These are phyloP conservation scores for Etia nguti DNA, from an alignment of 2,113 vertebrate species.

Conservation along the genomic window DNA sequence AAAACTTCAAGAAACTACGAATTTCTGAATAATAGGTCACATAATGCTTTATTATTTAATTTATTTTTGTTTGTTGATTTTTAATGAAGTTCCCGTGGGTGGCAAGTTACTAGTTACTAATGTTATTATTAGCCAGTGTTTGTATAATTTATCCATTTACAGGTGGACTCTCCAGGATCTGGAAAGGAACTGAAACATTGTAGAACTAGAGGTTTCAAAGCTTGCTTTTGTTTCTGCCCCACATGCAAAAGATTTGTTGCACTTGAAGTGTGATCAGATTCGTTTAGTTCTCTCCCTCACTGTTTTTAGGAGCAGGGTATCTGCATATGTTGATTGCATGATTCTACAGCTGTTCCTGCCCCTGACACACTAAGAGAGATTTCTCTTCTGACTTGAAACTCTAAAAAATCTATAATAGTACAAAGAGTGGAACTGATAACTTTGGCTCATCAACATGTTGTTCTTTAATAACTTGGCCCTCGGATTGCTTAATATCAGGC, in stretches of 20 bases:
- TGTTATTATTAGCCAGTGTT: background rate
- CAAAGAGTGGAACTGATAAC: background rate
- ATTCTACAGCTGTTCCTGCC: background rate
- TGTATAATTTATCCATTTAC: background rate
- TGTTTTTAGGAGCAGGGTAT: background rate
- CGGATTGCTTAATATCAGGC: background rate
- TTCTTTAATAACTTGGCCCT: background rate
- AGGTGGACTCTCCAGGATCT: background rate
- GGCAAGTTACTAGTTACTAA: background rate
- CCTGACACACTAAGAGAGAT: background rate
- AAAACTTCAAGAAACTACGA: accelerated
- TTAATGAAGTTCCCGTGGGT: background rate
- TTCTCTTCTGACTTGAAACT: background rate
- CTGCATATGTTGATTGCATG: background rate
- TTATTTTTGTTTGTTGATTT: background rate
- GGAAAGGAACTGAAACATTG: background rate
- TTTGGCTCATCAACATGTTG: background rate
- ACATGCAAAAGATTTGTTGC: background rate
- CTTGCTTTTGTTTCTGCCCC: background rate
- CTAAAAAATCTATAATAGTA: background rate
- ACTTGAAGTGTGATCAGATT: background rate
- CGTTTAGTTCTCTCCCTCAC: background rate
- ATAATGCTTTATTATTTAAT: background rate
- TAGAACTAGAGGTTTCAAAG: background rate
- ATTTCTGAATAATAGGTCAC: background rate